phyloP scores from a whole-genome alignment of 92 coral and sea anemone genomes.

The Pocillopora grandis region DNA sequence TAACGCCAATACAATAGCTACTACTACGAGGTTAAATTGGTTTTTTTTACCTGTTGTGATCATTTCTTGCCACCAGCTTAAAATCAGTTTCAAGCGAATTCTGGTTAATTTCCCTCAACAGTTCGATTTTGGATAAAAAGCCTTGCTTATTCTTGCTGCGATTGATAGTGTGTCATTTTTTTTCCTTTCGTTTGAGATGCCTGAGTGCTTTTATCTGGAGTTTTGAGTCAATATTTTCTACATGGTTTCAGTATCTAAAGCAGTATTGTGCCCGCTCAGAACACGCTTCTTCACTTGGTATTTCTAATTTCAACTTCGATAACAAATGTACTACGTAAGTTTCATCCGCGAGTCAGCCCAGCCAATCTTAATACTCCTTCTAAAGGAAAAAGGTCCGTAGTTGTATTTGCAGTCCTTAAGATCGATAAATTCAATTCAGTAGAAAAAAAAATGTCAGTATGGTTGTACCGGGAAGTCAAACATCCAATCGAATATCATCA shows the following conservation, averaged over 20 bases:
- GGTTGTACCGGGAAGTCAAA: conserved; percentile 6
- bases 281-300: not conserved
- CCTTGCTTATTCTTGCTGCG: not conserved
- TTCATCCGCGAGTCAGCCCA: not conserved
- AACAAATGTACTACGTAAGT: not conserved
- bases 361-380: conserved; percentile 2
- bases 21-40: not conserved
- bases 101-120: not conserved
- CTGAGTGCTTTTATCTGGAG: conserved; percentile 3
- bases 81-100: not conserved
- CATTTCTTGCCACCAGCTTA: not conserved
- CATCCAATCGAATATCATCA: conserved; percentile 31
- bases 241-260: not conserved
- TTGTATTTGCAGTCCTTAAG: conserved; percentile 29
- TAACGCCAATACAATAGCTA: not conserved
- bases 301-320: not conserved
- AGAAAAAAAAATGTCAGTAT: conserved; percentile 17
- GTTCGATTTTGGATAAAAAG: not conserved
- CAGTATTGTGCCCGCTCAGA: not conserved
- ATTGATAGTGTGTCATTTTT: conserved; percentile 3
- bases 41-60: conserved; percentile 1
- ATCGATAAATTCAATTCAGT: conserved; percentile 33
- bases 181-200: conserved; percentile 12
- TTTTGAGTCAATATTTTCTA: conserved; percentile 20
- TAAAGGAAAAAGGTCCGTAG: conserved; percentile 27